Conservation (phyloP, 2,888 invertebrate genomes). For the Drosophila quinaria region DNA sequence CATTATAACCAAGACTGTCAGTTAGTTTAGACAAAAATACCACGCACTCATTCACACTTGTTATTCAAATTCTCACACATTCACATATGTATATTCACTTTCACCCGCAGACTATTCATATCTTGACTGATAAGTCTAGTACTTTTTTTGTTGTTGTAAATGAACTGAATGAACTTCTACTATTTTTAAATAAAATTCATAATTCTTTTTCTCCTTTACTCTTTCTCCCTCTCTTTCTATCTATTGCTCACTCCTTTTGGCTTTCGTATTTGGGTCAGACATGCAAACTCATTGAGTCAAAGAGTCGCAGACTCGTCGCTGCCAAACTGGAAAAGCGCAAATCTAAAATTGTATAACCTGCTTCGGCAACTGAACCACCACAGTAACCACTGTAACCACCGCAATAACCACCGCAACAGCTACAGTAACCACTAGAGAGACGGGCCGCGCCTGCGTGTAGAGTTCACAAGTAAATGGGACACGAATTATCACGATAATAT, state of each 20-base stretch:
- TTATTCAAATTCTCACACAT: conserved; percentile 18
- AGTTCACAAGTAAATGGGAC: conserved; percentile 7
- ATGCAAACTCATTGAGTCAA: conserved; percentile 72
- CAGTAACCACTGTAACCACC: conserved; percentile 12
- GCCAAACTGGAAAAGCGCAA: conserved; percentile 73
- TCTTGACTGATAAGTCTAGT: conserved; percentile 55
- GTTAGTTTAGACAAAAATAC: conserved; percentile 32
- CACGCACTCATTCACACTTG: conserved; percentile 60
- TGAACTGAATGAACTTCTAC: conserved; percentile 21
- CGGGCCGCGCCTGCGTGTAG: conserved; percentile 14
- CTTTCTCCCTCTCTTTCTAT: conserved; percentile 1
- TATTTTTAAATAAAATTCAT: conserved; percentile 53
- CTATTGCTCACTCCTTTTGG: conserved; percentile 24
- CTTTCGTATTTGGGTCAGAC: conserved; percentile 77
- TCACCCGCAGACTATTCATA: conserved; percentile 53
- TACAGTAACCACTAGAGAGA: conserved; percentile 19
- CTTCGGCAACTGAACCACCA: conserved; percentile 41
- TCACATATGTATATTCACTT: conserved; percentile 65
- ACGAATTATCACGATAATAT: conserved; percentile 18
- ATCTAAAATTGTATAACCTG: conserved; percentile 81
- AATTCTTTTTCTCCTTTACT: conserved; percentile 36
- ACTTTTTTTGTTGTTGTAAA: conserved; percentile 12
- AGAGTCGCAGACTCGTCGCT: conserved; percentile 47
- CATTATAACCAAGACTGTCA: conserved; percentile 24
- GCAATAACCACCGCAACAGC: conserved; percentile 3